phyloP scores from a whole-genome alignment of 2,797 vertebrate species.

The Notolabrus celidotus region DNA sequence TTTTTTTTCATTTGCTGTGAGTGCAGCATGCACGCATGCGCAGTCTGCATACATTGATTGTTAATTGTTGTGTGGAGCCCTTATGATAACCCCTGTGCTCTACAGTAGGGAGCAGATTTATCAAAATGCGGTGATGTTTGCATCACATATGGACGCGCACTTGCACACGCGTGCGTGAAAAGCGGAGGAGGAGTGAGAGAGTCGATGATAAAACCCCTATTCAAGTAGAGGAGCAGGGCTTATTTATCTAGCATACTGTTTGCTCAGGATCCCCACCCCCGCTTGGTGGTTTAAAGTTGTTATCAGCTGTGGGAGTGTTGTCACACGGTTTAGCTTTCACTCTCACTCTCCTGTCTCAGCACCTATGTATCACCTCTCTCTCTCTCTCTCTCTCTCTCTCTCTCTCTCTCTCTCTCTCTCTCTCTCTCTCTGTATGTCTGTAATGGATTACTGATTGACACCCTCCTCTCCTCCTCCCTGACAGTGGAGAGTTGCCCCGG shows the following conservation, averaged over 20 bases:
- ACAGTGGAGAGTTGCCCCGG: constrained; percentile 96
- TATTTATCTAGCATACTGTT: constrained; percentile 56
- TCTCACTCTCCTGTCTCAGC: constrained; percentile 47
- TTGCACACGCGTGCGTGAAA: background rate
- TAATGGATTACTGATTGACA: constrained; percentile 76
- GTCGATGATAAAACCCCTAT: constrained; percentile 27
- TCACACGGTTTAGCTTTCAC: constrained; percentile 66
- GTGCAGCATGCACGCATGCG: background rate
- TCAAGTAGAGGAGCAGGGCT: constrained; percentile 27
- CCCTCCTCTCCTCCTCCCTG: constrained; percentile 81
- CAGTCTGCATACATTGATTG: constrained; percentile 43
- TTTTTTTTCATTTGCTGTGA: constrained; percentile 19
- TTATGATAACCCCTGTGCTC: constrained; percentile 52
- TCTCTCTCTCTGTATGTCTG: constrained; percentile 31
- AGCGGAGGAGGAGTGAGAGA: background rate
- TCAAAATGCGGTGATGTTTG: constrained; percentile 52
- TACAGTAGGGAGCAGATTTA: constrained; percentile 40
- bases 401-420: constrained; percentile 21
- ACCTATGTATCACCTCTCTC: constrained; percentile 46
- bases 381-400: constrained; percentile 39
- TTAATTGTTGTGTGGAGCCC: constrained; percentile 55
- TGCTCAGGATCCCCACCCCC: constrained; percentile 19
- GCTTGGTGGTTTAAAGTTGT: constrained; percentile 41
- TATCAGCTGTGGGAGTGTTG: constrained; percentile 62
- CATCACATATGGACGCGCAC: background rate